These are phyloP conservation scores for Ancistrus triradiatus DNA, from an alignment of 2,113 vertebrate genomes.

Conservation along the genomic window DNA sequence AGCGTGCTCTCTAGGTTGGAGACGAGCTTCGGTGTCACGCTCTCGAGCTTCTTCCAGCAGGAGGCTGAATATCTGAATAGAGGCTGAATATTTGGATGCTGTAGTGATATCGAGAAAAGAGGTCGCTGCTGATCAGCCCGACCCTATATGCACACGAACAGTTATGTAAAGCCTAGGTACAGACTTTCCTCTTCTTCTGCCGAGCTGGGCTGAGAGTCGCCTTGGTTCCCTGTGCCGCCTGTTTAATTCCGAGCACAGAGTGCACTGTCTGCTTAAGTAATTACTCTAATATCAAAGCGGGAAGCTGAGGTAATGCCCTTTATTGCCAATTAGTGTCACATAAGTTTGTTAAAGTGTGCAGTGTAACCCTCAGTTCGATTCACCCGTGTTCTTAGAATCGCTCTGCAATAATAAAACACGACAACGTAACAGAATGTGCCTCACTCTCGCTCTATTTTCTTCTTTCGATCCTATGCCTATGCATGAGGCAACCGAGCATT, in stretches of 20 bases:
- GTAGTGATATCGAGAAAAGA: neutral
- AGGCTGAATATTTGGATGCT: neutral
- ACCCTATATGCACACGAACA: neutral
- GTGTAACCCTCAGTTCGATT: constrained; percentile 11
- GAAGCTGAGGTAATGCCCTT: constrained; percentile 22
- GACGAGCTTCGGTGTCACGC: neutral
- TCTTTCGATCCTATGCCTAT: constrained; percentile 15
- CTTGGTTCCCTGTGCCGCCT: neutral
- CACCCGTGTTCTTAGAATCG: constrained; percentile 20
- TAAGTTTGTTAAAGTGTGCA: constrained; percentile 17
- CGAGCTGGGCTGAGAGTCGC: constrained; percentile 2
- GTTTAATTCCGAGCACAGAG: constrained; percentile 32
- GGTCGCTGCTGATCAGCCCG: neutral
- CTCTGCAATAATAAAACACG: constrained; percentile 19
- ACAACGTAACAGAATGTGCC: neutral
- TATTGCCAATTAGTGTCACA: constrained; percentile 41
- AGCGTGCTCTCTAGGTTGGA: neutral
- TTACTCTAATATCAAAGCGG: constrained; percentile 39
- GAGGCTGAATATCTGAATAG: neutral
- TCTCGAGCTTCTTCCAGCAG: neutral
- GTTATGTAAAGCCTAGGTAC: neutral
- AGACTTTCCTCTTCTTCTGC: neutral
- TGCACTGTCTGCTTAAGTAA: constrained; percentile 36
- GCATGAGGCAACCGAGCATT: too few species aligned
- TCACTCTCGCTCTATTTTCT: neutral